Conservation (phyloP, 1,140 invertebrate genomes). For the Aphelinus atriplicis region DNA sequence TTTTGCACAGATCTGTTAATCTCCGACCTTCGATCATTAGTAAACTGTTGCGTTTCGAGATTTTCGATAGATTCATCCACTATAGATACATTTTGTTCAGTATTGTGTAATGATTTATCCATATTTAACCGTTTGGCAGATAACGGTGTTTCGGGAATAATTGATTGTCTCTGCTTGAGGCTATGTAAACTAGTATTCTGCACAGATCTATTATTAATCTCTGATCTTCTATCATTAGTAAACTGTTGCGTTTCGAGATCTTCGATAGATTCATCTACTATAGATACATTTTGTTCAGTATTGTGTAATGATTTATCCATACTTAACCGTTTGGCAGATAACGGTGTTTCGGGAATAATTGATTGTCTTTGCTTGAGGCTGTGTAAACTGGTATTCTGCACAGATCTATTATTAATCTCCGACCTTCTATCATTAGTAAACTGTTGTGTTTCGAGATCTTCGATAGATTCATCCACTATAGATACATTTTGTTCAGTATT, state of each 20-base stretch:
- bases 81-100: not conserved
- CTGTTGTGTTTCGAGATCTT: constrained; percentile 7
- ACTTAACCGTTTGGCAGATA: not conserved
- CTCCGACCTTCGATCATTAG: not conserved
- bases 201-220: not conserved
- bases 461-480: not conserved
- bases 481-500: not conserved
- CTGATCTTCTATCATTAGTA: not conserved
- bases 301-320: not conserved
- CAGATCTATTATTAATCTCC: not conserved
- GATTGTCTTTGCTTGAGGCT: not conserved
- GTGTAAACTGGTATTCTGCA: no score
- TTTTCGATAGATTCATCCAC: not conserved
- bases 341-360: not conserved
- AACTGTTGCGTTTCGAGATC: constrained; percentile 5
- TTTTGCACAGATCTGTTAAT: not conserved
- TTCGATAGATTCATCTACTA: not conserved
- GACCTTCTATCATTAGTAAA: not conserved
- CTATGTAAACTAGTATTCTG: no score
- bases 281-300: not conserved
- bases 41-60: constrained; percentile 1
- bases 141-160: no score
- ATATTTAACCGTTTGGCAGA: no score
- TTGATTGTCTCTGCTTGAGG: not conserved
- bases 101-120: no score